Evolutionary conservation across 2,113 vertebrate species (phyloP).

Genomic region (Suricata suricatta): DNA sequence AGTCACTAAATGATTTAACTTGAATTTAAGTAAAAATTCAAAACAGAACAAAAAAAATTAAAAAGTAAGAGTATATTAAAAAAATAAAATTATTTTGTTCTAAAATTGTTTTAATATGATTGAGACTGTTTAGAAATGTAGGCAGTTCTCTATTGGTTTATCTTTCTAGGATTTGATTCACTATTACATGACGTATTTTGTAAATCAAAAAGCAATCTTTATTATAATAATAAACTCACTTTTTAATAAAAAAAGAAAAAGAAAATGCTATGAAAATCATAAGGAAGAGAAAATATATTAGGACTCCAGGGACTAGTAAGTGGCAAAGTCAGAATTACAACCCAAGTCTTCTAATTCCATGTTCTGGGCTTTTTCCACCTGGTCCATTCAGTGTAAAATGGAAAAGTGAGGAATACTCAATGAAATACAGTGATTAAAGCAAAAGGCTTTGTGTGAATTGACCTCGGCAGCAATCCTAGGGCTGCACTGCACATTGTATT

Average conservation of each 20-base stretch:
- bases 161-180: neutral
- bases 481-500: neutral
- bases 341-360: neutral
- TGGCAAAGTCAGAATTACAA: conserved; percentile 3
- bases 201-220: conserved; percentile 8
- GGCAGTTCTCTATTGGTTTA: neutral
- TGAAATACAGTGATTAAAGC: neutral
- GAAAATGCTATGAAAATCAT: neutral
- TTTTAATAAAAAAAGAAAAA: neutral
- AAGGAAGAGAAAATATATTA: neutral
- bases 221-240: conserved; percentile 8
- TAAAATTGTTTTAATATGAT: conserved; percentile 2
- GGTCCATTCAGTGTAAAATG: neutral
- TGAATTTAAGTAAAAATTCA: too few species aligned
- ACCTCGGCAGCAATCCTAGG: neutral
- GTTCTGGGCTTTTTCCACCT: neutral
- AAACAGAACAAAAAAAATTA: too few species aligned
- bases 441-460: neutral
- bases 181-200: neutral
- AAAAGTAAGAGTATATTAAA: too few species aligned
- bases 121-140: neutral
- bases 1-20: neutral
- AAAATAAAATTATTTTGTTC: neutral
- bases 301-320: neutral
- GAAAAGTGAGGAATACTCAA: neutral